Evolutionary conservation across 2,113 vertebrate species (phyloP), one percentile per base, ranked within the genome.

Genomic region (Rhinichthys klamathensis): DNA sequence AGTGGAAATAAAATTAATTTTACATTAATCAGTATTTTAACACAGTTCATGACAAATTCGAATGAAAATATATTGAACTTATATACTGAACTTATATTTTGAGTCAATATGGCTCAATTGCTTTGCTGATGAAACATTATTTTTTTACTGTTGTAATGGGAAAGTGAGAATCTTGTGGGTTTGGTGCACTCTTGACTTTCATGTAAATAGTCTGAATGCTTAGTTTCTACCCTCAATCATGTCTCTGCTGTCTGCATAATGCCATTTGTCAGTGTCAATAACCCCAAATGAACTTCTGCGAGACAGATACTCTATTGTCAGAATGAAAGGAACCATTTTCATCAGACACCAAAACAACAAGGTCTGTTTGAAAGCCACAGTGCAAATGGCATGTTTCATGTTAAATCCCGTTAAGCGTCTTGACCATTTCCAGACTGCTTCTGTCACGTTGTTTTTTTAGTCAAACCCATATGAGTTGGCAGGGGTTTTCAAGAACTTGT

Each of bases 401-500:
- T 0, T 35, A 77, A 78, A 86, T 83, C 49, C 6, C 49, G n/a
- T 77, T 49, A 25, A 9, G 3, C 18, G n/a, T 61, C 30, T 38
- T 27, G 9, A 72, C 21, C 18, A 32, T 61, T 60, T 82, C 38
- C 69, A 54, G 23, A 23, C 70, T 65, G 70, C 78, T 46, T 80
- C 77, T 73, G 84, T n/a, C n/a, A 44, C 23, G 38, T n/a, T 41
- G 35, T 77, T 46, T 54, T 83, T 61, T 41, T 65, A 61, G 61
- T 61, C 49, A 82, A 10, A 54, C 38, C 58, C 56, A n/a, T 61
- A 18, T 35, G n/a, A n/a, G 35, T 81, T 86, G 81, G 84, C 84
- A 49, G 15, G 15, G 63, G 76, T 56, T 76, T 79, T 75, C 84
- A 84, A 91, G 46, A 72, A 46, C 63, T 11, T 23, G n/a, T 4